These are phyloP conservation scores for Addax nasomaculatus DNA, from an alignment of 2,113 vertebrate genomes.

Conservation along the genomic window DNA sequence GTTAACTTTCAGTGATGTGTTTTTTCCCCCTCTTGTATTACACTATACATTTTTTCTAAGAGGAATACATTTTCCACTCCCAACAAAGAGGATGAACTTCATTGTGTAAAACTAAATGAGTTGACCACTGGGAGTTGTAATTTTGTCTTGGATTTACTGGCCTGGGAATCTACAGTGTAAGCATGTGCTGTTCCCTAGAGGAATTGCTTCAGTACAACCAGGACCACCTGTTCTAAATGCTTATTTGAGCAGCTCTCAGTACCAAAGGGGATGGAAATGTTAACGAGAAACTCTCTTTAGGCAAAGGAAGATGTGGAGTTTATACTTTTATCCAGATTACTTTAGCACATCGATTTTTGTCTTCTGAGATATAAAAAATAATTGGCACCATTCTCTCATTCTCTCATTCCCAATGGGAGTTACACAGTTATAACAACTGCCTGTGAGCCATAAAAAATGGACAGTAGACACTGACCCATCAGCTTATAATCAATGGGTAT, in stretches of 20 bases:
- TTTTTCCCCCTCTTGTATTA: background rate
- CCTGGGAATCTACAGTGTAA: constrained; percentile 17
- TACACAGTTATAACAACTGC: background rate
- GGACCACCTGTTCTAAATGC: constrained; percentile 43
- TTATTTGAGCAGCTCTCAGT: background rate
- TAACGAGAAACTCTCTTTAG: background rate
- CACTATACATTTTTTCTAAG: background rate
- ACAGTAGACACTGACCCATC: background rate
- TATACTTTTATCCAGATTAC: background rate
- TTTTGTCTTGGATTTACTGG: constrained; percentile 29
- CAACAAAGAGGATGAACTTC: background rate
- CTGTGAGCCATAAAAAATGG: background rate
- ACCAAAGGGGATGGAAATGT: background rate
- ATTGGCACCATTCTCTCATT: background rate
- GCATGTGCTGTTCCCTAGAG: constrained; percentile 15
- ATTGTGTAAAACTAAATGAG: constrained; percentile 25
- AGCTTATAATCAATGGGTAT: background rate
- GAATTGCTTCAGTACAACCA: background rate
- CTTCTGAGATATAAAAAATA: background rate
- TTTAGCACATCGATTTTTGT: background rate
- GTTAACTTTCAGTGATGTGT: background rate
- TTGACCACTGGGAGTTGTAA: constrained; percentile 10
- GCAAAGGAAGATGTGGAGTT: background rate
- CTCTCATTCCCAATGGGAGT: background rate
- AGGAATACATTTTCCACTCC: constrained; percentile 18